phyloP scores from a whole-genome alignment of 64 coral and sea anemone species.

The Orbicella faveolata region DNA sequence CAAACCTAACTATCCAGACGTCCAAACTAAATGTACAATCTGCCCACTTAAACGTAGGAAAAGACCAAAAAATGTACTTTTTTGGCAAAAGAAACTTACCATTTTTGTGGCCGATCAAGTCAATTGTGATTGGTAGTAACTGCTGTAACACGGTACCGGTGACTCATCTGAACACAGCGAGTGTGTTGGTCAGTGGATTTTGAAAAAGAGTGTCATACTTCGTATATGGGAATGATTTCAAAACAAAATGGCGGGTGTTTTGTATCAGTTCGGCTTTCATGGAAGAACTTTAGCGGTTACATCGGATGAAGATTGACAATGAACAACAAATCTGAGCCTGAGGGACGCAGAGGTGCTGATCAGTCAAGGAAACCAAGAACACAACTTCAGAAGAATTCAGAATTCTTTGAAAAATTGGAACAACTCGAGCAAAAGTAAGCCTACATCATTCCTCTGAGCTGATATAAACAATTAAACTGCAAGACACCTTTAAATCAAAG shows the following conservation, averaged over 20 bases:
- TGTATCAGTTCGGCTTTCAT: background rate
- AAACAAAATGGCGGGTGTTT: conserved; percentile 10
- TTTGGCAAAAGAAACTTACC: conserved; percentile 35
- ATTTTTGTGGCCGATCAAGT: background rate
- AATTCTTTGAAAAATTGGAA: conserved; percentile 84
- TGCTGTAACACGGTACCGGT: background rate
- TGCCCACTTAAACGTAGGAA: background rate
- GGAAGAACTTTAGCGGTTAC: background rate
- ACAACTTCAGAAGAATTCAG: conserved; percentile 64
- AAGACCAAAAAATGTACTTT: background rate
- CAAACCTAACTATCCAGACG: background rate
- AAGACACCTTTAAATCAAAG: background rate
- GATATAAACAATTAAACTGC: background rate
- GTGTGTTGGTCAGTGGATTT: background rate
- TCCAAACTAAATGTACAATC: background rate
- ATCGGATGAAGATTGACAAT: conserved; percentile 18
- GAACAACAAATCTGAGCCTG: conserved; percentile 47
- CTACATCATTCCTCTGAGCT: background rate
- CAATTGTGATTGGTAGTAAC: background rate
- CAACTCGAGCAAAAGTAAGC: conserved; percentile 85
- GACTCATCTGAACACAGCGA: background rate
- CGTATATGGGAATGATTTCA: background rate
- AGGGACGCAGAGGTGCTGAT: conserved; percentile 1
- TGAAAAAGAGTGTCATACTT: background rate
- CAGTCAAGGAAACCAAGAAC: conserved; percentile 22